Conservation (phyloP, 2,888 invertebrate species). For the Eilema caniola region DNA sequence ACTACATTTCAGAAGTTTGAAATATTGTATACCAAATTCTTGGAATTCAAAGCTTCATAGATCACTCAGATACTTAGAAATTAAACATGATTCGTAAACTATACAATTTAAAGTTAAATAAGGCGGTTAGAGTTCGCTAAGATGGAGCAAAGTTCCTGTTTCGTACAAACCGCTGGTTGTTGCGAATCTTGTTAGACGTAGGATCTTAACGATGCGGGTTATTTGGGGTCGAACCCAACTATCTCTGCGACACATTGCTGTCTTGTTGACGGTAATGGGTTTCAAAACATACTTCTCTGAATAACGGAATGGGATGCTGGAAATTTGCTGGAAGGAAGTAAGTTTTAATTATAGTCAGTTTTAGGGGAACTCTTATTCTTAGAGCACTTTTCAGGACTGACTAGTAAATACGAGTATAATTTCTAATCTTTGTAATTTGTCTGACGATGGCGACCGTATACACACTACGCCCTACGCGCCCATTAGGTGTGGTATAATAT, state of each 20-base stretch:
- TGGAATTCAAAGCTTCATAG: background rate
- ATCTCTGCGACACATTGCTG: conserved; percentile 7
- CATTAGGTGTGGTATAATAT: too few relatives aligned
- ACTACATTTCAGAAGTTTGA: too few relatives aligned
- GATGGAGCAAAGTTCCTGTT: conserved; percentile 40
- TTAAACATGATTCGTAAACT: conserved; percentile 35
- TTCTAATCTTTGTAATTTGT: too few relatives aligned
- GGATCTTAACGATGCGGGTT: conserved; percentile 16
- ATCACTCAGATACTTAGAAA: conserved; percentile 28
- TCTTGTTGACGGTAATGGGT: background rate
- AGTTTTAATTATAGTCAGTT: too few relatives aligned
- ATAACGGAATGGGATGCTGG: background rate
- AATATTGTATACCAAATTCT: background rate
- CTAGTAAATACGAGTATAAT: too few relatives aligned
- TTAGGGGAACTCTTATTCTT: too few relatives aligned
- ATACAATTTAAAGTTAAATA: conserved; percentile 54
- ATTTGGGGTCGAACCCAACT: conserved; percentile 7
- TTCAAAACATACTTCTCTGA: background rate
- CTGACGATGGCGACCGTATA: too few relatives aligned
- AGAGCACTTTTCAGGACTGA: too few relatives aligned
- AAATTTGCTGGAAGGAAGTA: background rate
- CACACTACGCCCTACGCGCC: too few relatives aligned
- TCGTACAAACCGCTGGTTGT: conserved; percentile 33
- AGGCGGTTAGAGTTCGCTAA: conserved; percentile 39
- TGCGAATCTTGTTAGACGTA: conserved; percentile 27